A percentile compares a stretch with the other conserved stretches of the same genome.
phyloP scores from a whole-genome alignment of 2,888 invertebrate species.

The Drosophila tanythrix region DNA sequence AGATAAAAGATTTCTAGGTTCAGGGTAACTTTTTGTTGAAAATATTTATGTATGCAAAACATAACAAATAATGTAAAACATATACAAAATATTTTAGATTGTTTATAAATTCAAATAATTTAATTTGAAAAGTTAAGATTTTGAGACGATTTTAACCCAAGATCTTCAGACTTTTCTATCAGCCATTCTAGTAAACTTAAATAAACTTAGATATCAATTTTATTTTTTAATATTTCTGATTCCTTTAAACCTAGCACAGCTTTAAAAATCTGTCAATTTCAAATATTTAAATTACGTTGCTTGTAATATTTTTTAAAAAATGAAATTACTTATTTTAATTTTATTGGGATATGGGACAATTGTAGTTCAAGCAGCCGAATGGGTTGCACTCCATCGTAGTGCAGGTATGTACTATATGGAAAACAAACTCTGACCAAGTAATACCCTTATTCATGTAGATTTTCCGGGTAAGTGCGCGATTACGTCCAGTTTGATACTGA shows the following conservation, averaged over 20 bases:
- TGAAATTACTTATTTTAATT: not conserved
- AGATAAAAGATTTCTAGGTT: too few relatives aligned
- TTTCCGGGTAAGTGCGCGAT: conserved; percentile 62
- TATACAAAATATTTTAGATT: not conserved
- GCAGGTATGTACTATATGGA: conserved; percentile 25
- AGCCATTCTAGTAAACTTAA: rapidly evolving
- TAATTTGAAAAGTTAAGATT: not conserved
- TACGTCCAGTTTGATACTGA: conserved; percentile 34
- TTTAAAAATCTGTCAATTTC: not conserved
- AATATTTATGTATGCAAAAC: not conserved
- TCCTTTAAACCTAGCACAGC: not conserved
- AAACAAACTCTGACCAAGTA: not conserved
- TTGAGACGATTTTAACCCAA: not conserved
- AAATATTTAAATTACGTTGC: not conserved
- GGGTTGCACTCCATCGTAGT: conserved; percentile 31
- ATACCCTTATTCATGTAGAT: conserved; percentile 17
- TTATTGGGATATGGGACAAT: not conserved
- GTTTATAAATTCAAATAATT: not conserved
- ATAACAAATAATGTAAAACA: not conserved
- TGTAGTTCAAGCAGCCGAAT: conserved; percentile 33
- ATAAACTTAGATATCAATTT: too few relatives aligned
- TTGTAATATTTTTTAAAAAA: not conserved
- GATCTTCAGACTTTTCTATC: not conserved
- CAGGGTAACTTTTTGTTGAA: not conserved
- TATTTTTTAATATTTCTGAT: not conserved